These are phyloP conservation scores for Trigoniulus corallinus DNA, from an alignment of 1,140 invertebrate genomes.

Conservation along the genomic window DNA sequence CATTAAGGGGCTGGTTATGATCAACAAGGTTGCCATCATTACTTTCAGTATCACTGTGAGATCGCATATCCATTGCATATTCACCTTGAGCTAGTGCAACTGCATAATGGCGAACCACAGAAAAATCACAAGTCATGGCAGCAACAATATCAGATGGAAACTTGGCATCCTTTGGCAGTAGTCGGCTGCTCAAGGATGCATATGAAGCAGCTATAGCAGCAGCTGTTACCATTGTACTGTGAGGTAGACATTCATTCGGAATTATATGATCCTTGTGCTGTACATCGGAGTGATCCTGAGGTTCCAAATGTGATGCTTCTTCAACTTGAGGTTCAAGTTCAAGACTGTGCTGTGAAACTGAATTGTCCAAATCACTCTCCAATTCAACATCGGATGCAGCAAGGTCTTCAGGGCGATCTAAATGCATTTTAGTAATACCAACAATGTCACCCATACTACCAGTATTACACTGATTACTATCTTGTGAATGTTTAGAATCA, in stretches of 20 bases:
- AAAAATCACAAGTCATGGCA: not conserved
- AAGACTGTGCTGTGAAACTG: not conserved
- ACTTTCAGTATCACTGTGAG: not conserved
- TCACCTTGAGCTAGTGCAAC: not conserved
- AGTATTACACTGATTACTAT: too few relatives aligned
- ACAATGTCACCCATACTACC: too few relatives aligned
- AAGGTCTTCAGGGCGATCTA: not conserved
- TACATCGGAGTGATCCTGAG: too few relatives aligned
- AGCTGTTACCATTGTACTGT: not conserved
- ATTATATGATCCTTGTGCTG: too few relatives aligned
- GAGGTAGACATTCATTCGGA: too few relatives aligned
- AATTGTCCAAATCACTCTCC: not conserved
- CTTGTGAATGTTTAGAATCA: too few relatives aligned
- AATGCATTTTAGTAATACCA: not conserved
- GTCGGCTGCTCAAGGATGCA: not conserved
- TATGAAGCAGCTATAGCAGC: not conserved
- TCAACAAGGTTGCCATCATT: not conserved
- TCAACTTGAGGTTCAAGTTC: too few relatives aligned
- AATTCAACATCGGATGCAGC: not conserved
- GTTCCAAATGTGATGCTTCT: too few relatives aligned
- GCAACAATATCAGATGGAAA: not conserved
- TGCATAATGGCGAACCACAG: not conserved
- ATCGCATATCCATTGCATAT: not conserved
- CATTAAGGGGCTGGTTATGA: not conserved
- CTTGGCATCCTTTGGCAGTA: not conserved